Conservation (phyloP, 1,140 invertebrate genomes). For the Papilio aristodemus region DNA sequence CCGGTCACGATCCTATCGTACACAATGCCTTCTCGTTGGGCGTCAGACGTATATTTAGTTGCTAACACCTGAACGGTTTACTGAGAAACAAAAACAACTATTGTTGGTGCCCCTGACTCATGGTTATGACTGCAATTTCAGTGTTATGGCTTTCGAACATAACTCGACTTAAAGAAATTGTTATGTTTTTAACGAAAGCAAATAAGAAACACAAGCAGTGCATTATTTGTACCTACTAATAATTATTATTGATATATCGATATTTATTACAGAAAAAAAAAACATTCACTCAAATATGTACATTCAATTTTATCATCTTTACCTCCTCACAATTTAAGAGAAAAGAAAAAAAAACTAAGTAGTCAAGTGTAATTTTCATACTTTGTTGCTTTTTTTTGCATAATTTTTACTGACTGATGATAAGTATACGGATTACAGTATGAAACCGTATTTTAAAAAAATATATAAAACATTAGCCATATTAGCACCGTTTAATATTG, state of each 20-base stretch:
- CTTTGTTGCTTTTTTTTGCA: no score
- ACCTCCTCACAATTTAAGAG: no score
- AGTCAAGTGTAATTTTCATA: no score
- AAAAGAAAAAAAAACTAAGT: no score
- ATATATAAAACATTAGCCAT: neutral
- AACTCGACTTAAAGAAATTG: neutral
- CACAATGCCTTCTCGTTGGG: conserved; percentile 36
- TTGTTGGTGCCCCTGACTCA: conserved; percentile 10
- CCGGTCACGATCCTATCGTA: conserved; percentile 55
- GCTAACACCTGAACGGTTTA: conserved; percentile 30
- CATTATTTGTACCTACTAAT: neutral
- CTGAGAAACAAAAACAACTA: conserved; percentile 25
- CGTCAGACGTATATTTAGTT: conserved; percentile 31
- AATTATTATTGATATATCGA: no score
- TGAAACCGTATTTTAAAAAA: neutral
- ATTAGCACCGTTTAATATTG: neutral
- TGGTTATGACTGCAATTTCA: conserved; percentile 15
- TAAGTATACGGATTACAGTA: neutral
- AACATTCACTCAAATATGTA: no score
- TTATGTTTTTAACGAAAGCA: neutral
- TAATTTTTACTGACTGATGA: no score
- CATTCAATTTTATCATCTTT: no score
- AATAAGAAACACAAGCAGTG: neutral
- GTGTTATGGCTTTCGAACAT: conserved; percentile 23
- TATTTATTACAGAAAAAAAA: no score